These are phyloP conservation scores for Eclectus roratus DNA, from an alignment of 2,113 vertebrate species.

Conservation along the genomic window DNA sequence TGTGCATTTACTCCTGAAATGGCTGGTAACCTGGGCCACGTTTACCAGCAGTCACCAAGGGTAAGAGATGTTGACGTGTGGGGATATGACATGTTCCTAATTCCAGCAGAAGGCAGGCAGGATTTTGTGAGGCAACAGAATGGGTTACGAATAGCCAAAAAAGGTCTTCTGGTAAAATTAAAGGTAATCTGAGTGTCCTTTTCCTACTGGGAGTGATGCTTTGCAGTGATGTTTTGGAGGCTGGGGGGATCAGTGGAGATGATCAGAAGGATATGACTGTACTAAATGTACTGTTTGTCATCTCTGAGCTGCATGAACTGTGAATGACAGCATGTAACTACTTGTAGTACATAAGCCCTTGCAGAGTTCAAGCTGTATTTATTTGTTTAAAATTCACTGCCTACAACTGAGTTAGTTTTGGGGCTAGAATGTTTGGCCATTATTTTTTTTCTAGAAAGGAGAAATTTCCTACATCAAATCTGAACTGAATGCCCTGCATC, in stretches of 20 bases:
- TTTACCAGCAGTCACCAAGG: background rate
- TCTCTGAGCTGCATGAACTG: background rate
- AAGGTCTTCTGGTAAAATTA: background rate
- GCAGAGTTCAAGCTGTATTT: background rate
- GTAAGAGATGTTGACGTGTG: background rate
- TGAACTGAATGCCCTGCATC: background rate
- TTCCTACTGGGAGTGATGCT: background rate
- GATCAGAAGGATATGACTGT: background rate
- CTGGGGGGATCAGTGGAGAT: too few species aligned
- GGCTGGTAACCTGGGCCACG: fast-evolving
- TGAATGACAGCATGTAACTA: background rate
- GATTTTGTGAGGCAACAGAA: background rate
- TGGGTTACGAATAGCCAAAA: background rate
- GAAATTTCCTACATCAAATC: background rate
- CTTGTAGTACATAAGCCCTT: background rate
- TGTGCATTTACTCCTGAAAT: background rate
- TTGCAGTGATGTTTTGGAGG: background rate
- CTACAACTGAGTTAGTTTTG: background rate
- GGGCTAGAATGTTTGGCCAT: background rate
- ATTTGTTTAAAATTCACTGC: background rate
- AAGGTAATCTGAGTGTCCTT: background rate
- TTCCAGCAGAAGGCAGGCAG: background rate
- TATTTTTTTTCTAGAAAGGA: background rate
- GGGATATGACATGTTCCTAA: background rate
- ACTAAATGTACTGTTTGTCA: background rate